Evolutionary conservation across 2,888 invertebrate genomes (phyloP), one percentile per base, ranked within the genome.

Genomic region (Argyresthia albistria): DNA sequence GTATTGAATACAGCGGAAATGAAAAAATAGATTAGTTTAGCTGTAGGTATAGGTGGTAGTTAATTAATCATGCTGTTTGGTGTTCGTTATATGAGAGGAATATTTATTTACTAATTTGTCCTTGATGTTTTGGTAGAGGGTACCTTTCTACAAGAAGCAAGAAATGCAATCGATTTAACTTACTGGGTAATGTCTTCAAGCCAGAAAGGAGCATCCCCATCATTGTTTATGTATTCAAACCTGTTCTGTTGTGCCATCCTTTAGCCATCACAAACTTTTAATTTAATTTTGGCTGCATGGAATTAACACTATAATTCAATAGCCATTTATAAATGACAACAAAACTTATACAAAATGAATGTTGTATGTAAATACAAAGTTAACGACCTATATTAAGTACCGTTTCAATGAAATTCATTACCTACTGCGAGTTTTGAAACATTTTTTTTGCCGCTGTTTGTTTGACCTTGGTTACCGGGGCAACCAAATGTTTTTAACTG

Each of bases 381-480:
- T 45, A 25, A 4, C 25, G 25, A 25, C 6, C 25, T 35, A 11
- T 46, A 46, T 46, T 46, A n/a, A n/a, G n/a, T n/a, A 35, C 25
- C 4, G 25, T 35, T 14, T 14, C 14, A 46, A 15, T 35, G 10
- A 45, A 25, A 46, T 46, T 35, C 35, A n/a, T 48, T 48, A 45
- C 65, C 63, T 73, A 83, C 82, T 81, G 77, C 68, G 69, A 76
- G 75, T 84, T 84, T 84, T 75, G 77, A 80, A 75, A 73, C 76
- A 70, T 69, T 78, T 73, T 80, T 79, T 73, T 80, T 79, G 75
- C 69, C 76, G 79, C 76, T 83, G 80, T 83, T 81, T 86, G 86
- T 83, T 87, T 84, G 82, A 80, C 82, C 82, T 83, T 84, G 82
- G 86, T 87, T 71, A 60, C 74, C 63, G 76, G 76, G 57, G 70